These are phyloP conservation scores for Stenodema calcarata DNA, from an alignment of 2,888 invertebrate genomes.

Conservation along the genomic window DNA sequence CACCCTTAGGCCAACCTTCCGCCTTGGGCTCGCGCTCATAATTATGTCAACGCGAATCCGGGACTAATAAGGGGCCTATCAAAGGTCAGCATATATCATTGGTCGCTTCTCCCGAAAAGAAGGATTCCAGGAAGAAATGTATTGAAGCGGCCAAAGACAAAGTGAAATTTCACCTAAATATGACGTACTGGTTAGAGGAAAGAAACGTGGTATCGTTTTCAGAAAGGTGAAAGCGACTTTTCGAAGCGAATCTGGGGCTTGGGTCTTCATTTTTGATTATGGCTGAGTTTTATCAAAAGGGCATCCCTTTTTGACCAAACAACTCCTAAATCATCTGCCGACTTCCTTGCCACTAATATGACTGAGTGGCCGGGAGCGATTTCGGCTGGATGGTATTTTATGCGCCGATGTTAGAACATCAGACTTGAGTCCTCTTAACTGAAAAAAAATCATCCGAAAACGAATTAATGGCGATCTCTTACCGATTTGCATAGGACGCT, in stretches of 20 bases:
- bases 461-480: neutral
- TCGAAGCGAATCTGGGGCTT: neutral
- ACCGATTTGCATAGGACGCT: neutral
- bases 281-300: neutral
- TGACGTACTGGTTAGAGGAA: neutral
- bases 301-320: constrained; percentile 18
- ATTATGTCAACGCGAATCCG: constrained; percentile 35
- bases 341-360: constrained; percentile 5
- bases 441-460: neutral
- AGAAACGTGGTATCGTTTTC: neutral
- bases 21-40: neutral
- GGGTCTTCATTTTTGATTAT: neutral
- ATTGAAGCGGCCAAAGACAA: constrained; percentile 5
- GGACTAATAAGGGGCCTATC: constrained; percentile 33
- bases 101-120: neutral
- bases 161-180: constrained; percentile 23
- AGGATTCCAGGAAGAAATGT: neutral
- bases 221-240: neutral
- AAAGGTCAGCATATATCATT: constrained; percentile 37
- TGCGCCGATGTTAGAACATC: neutral
- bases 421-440: neutral
- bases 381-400: neutral
- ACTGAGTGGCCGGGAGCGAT: neutral
- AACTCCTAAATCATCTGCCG: neutral
- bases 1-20: neutral